Percentiles rank a stretch among this genome's conserved stretches.
phyloP scores from a whole-genome alignment of 1,140 invertebrate species.

The Matsumurasca onukii region DNA sequence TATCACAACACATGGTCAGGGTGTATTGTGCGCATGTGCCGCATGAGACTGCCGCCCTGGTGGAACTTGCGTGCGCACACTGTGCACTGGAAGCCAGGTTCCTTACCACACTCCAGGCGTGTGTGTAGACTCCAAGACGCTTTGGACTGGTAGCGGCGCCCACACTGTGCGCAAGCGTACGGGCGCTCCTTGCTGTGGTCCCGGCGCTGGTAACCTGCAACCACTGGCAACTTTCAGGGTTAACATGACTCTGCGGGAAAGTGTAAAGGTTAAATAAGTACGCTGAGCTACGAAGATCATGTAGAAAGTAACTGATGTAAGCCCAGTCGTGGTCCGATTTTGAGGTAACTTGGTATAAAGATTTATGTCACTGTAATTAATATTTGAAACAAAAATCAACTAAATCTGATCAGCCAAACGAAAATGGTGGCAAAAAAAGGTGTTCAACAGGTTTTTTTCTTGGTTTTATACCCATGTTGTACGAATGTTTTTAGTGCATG shows the following conservation, averaged over 20 bases:
- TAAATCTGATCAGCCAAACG: too few relatives aligned
- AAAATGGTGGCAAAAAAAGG: too few relatives aligned
- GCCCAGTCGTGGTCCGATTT: neutral
- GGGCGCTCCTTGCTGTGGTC: conserved; percentile 1
- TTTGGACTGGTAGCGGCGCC: conserved; percentile 51
- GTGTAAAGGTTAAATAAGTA: neutral
- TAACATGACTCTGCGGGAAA: neutral
- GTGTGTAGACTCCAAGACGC: conserved; percentile 55
- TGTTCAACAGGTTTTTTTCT: too few relatives aligned
- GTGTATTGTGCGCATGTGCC: conserved; percentile 45
- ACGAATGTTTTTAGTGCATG: too few relatives aligned
- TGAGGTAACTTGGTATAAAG: neutral
- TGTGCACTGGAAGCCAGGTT: conserved; percentile 54
- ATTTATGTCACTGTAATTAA: too few relatives aligned
- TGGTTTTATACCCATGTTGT: too few relatives aligned
- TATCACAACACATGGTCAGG: neutral
- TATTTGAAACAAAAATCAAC: too few relatives aligned
- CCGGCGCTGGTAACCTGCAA: neutral
- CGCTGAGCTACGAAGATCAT: neutral
- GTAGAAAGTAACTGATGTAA: neutral
- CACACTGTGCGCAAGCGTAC: conserved; percentile 47
- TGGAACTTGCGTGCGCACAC: conserved; percentile 53
- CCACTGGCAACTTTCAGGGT: neutral
- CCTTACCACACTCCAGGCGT: conserved; percentile 57
- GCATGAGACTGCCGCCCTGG: conserved; percentile 52